These are phyloP conservation scores for Melanophora roralis DNA, from an alignment of 2,888 invertebrate genomes.

Conservation along the genomic window DNA sequence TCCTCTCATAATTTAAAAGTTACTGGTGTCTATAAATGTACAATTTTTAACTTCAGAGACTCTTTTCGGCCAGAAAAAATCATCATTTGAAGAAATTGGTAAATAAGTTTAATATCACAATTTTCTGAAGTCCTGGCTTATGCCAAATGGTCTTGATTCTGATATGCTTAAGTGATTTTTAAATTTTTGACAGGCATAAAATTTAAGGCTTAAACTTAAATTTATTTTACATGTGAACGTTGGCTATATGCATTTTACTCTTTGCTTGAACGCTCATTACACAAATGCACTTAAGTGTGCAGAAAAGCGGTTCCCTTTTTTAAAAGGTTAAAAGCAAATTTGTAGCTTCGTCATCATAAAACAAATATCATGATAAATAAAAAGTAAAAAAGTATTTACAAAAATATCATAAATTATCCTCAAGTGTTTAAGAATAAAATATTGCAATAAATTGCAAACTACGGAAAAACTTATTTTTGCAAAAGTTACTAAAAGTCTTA, in stretches of 20 bases:
- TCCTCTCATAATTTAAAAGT: too few relatives aligned
- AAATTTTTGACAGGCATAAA: not conserved
- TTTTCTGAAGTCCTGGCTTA: too few relatives aligned
- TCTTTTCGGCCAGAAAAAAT: too few relatives aligned
- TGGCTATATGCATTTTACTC: not conserved
- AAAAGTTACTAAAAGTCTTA: not conserved
- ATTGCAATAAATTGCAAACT: not conserved
- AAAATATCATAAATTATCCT: not conserved
- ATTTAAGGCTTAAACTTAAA: not conserved
- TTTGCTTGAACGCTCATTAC: not conserved
- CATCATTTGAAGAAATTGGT: too few relatives aligned
- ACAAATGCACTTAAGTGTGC: not conserved
- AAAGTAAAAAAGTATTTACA: not conserved
- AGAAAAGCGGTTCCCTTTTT: slow-evolving; percentile 8
- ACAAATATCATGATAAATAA: slow-evolving; percentile 37
- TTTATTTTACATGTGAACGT: not conserved
- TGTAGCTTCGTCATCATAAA: slow-evolving; percentile 61
- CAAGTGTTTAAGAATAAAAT: not conserved
- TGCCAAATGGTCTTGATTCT: too few relatives aligned
- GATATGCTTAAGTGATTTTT: not conserved
- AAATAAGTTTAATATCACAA: too few relatives aligned
- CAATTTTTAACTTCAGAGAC: too few relatives aligned
- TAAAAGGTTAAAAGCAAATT: slow-evolving; percentile 66
- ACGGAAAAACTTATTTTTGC: not conserved
- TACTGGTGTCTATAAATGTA: too few relatives aligned